phyloP scores from a whole-genome alignment of 2,888 invertebrate species.

The Argynnis bischoffii region DNA sequence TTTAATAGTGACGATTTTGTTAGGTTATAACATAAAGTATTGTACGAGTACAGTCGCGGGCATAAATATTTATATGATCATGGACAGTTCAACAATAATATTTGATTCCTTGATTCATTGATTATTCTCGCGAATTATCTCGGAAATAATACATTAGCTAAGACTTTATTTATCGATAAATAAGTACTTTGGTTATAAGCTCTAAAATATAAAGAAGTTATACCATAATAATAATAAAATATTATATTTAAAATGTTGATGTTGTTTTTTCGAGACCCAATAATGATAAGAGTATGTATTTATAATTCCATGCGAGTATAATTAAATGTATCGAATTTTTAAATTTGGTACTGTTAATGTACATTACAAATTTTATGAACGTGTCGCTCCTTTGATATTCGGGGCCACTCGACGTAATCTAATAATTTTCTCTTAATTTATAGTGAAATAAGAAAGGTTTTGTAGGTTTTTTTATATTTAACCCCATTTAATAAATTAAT shows the following conservation, averaged over 20 bases:
- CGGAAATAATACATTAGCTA: no score
- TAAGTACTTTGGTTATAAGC: no score
- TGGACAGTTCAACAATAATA: no score
- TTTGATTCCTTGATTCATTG: no score
- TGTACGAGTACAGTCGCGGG: no score
- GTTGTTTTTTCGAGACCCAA: conserved; percentile 50
- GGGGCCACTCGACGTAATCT: conserved; percentile 13
- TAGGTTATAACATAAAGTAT: no score
- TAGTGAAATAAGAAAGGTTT: not conserved
- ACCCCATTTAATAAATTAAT: conserved; percentile 10
- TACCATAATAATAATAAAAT: conserved; percentile 2
- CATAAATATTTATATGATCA: no score
- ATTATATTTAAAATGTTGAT: conserved; percentile 9
- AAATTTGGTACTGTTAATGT: conserved; percentile 13
- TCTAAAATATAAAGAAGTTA: no score
- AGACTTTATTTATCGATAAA: no score
- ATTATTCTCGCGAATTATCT: no score
- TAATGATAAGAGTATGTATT: conserved; percentile 53
- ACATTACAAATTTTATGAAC: conserved; percentile 20
- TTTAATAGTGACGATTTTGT: no score
- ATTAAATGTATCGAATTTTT: conserved; percentile 41
- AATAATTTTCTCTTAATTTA: conserved; percentile 23
- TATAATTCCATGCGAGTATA: conserved; percentile 34
- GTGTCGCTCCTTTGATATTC: conserved; percentile 15
- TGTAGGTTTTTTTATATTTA: conserved; percentile 9